Base-by-base conservation (phyloP, 2,113 vertebrate species). In the Arizona elegans region DNA sequence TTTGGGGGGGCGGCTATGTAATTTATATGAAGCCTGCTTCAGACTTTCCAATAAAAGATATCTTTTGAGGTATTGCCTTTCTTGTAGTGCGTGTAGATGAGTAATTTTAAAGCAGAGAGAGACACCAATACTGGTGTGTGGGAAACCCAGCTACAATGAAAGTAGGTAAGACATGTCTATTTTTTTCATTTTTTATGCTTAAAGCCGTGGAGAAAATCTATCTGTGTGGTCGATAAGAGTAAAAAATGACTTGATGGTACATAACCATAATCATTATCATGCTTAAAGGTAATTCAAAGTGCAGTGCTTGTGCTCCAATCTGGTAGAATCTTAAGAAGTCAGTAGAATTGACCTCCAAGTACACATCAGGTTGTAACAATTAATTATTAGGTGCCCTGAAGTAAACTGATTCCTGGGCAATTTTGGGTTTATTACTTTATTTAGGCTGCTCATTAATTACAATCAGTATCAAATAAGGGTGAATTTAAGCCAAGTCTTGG, bases 21-120 rank as follows among this genome's bases (percentile, higher is more conserved):
- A 96, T 95, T 95, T 95, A 85, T 94, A 62, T 54, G 0, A 0
- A 91, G 88, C 85, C 65, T 95, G 70, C 94, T 90, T 93, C 56
- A 93, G 70, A 86, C 95, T 97, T 94, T 21, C 33, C 90, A 97
- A 96, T 97, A 97, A 97, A 97, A 85, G 92, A 89, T 21, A 24
- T 86, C 89, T 93, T 93, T 91, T 95, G 91, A 94, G 92, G 93
- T 96, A 87, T 21, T 90, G 85, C 7, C 65, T 10, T 93, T n/a
- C 92, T 90, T 95, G 58, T 85, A 91, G 1, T 91, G 58, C 92
- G n/a, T 93, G 92, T 75, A 88, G 89, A 65, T 54, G 11, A 23
- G 12, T 86, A 87, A 87, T 92, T 58, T 50, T 58, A 89, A 81
- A 92, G 53, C 53, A 58, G 53, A 88, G 53, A 56, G 15, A 56